phyloP scores from a whole-genome alignment of 2,888 invertebrate species.

The Teinopalpus imperialis region DNA sequence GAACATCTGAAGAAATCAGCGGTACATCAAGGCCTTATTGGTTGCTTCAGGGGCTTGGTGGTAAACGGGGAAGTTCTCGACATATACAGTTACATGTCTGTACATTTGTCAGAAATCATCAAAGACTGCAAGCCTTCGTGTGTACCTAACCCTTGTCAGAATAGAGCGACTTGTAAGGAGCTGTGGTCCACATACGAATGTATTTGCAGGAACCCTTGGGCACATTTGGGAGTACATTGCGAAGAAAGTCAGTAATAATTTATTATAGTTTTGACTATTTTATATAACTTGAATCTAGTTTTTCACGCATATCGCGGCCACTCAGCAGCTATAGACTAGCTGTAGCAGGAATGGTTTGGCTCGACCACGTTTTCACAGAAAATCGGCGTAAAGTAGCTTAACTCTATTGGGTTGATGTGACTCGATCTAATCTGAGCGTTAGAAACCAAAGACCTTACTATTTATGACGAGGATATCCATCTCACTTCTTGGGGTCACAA shows the following conservation, averaged over 20 bases:
- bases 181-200: constrained; percentile 96
- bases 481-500: too few relatives aligned
- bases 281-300: too few relatives aligned
- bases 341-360: too few relatives aligned
- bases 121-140: constrained; percentile 97
- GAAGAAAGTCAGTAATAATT: constrained; percentile 94
- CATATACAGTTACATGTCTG: constrained; percentile 95
- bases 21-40: constrained; percentile 94
- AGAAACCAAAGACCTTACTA: too few relatives aligned
- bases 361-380: too few relatives aligned
- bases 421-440: too few relatives aligned
- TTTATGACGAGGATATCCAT: too few relatives aligned
- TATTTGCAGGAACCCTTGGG: constrained; percentile 95
- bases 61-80: constrained; percentile 95
- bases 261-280: too few relatives aligned
- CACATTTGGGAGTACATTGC: constrained; percentile 94
- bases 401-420: too few relatives aligned
- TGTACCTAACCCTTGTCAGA: constrained; percentile 95
- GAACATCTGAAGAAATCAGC: constrained; percentile 91
- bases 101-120: constrained; percentile 94
- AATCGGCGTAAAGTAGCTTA: too few relatives aligned
- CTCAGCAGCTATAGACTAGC: too few relatives aligned
- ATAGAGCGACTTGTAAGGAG: constrained; percentile 94
- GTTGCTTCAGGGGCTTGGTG: constrained; percentile 95
- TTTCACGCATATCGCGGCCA: too few relatives aligned